Conservation (phyloP, 2,113 vertebrate genomes). For the Emydocephalus ijimae region DNA sequence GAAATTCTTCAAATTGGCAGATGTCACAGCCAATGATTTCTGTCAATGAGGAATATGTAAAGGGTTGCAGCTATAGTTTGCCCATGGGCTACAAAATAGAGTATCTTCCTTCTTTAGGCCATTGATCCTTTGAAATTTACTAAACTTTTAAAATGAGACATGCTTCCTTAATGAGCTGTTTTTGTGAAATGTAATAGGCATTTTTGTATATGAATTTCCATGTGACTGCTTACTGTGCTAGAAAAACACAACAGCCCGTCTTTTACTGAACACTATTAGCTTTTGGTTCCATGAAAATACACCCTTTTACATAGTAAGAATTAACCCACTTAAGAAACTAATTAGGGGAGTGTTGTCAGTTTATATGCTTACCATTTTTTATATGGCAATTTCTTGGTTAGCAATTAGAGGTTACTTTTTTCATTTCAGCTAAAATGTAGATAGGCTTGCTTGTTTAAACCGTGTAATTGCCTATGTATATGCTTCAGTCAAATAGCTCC, state of each 20-base stretch:
- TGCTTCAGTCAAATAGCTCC: constrained; percentile 17
- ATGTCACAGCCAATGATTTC: not conserved
- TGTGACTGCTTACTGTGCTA: not conserved
- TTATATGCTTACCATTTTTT: constrained; percentile 18
- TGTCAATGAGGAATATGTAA: not conserved
- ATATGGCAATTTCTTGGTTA: not conserved
- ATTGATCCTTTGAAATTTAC: not conserved
- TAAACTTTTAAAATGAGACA: not conserved
- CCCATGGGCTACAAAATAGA: not conserved
- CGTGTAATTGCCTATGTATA: constrained; percentile 14
- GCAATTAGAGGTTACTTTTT: constrained; percentile 8
- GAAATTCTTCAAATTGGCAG: not conserved
- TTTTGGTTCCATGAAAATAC: not conserved
- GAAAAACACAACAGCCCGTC: not conserved
- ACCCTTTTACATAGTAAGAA: not conserved
- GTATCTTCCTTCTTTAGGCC: not conserved
- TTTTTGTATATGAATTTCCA: not conserved
- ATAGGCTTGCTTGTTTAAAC: constrained; percentile 7
- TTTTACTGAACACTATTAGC: not conserved
- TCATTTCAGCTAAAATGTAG: not conserved
- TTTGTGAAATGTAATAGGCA: not conserved
- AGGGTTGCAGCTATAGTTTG: not conserved
- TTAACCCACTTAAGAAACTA: constrained; percentile 4
- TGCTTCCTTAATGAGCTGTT: not conserved
- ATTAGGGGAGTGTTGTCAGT: not conserved